A percentile compares a stretch with the other conserved stretches of the same genome.
Evolutionary conservation across 2,888 invertebrate species (phyloP).

Genomic region (Euphydryas editha): DNA sequence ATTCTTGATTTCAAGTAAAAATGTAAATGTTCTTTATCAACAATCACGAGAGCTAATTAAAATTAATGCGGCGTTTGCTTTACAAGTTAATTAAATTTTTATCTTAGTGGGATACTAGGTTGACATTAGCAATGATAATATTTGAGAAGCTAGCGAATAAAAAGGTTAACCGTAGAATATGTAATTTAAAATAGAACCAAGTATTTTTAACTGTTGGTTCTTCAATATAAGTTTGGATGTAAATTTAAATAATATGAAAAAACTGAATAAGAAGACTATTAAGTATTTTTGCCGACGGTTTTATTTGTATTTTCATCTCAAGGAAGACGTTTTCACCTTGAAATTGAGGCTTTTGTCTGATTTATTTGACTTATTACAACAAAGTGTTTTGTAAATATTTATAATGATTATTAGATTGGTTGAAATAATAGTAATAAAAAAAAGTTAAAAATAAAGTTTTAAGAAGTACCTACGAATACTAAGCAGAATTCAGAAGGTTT

Average conservation of each 20-base stretch:
- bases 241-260: no score
- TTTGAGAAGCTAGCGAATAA: not conserved
- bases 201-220: no score
- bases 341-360: constrained; percentile 1
- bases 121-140: constrained; percentile 26
- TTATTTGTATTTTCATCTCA: constrained; percentile 13
- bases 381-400: not conserved
- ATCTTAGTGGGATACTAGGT: constrained; percentile 23
- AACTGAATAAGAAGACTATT: no score
- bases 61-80: constrained; percentile 5
- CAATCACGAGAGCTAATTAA: constrained; percentile 16
- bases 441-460: no score
- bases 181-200: no score
- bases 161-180: no score
- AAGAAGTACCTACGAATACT: no score
- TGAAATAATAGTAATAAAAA: no score
- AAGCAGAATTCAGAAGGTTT: no score
- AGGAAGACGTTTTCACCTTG: not conserved
- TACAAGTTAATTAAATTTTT: constrained; percentile 21
- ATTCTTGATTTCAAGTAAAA: not conserved
- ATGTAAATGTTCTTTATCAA: not conserved
- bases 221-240: no score
- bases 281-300: no score
- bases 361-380: not conserved
- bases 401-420: no score